Percentiles rank a stretch among this genome's conserved stretches.
Conservation (phyloP, 2,113 vertebrate species). For the Sakesphorus luctuosus region DNA sequence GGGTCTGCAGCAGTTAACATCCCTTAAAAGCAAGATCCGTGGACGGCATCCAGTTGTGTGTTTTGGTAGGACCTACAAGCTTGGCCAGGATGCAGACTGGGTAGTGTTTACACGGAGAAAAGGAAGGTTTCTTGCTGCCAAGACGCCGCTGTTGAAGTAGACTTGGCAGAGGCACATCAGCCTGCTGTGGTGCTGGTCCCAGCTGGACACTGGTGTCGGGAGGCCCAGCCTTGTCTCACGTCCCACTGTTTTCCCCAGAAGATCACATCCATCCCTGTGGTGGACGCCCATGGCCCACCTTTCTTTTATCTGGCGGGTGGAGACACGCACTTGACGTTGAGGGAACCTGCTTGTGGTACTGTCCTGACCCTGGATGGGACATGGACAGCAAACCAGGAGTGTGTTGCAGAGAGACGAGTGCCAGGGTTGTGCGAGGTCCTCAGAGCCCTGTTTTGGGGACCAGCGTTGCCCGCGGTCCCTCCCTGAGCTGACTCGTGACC, state of each 20-base stretch:
- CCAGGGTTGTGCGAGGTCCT: fast-evolving
- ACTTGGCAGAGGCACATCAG: background rate
- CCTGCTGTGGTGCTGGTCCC: background rate
- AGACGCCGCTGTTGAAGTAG: background rate
- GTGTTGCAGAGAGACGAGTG: background rate
- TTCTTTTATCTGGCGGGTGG: background rate
- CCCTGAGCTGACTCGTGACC: fast-evolving
- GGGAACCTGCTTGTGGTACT: background rate
- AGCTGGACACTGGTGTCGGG: fast-evolving
- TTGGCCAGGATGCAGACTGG: fast-evolving
- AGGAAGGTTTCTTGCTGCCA: background rate
- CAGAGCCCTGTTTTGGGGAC: background rate
- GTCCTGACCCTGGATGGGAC: background rate
- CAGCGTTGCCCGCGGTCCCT: fast-evolving
- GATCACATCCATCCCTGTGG: fast-evolving
- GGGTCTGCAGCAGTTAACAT: fast-evolving
- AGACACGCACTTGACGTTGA: fast-evolving
- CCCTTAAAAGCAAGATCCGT: fast-evolving
- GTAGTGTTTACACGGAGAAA: fast-evolving
- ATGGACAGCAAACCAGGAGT: fast-evolving
- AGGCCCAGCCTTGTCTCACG: background rate
- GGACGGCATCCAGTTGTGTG: fast-evolving
- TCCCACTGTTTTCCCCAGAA: background rate
- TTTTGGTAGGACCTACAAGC: background rate
- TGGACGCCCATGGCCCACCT: background rate